These are phyloP conservation scores for Caenorhabditis sp. DNA, from an alignment of 2,888 invertebrate genomes.

Conservation along the genomic window DNA sequence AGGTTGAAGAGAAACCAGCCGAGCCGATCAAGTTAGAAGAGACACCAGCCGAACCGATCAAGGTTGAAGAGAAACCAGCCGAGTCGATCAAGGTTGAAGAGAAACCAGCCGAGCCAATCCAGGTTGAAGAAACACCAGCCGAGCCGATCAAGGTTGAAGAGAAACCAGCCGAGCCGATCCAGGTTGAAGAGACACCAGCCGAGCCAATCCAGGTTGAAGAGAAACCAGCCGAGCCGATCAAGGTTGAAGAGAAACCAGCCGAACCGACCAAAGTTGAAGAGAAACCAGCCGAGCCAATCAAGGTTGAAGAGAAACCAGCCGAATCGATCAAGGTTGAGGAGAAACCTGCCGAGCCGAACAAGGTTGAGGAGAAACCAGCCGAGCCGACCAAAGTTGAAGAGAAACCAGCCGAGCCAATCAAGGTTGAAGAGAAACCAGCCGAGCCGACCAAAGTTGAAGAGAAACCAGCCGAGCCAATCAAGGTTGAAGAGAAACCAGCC, in stretches of 20 bases:
- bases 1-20: constrained; percentile 26
- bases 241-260: background rate
- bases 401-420: constrained; percentile 6
- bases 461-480: constrained; percentile 4
- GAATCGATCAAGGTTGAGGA: no score
- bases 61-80: constrained; percentile 13
- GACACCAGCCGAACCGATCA: background rate
- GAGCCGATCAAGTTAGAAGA: no score
- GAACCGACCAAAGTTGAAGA: background rate
- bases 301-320: constrained; percentile 12
- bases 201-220: no score
- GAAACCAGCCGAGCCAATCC: constrained; percentile 8
- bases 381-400: constrained; percentile 8
- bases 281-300: constrained; percentile 4
- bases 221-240: constrained; percentile 17
- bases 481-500: constrained; percentile 13
- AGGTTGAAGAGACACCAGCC: background rate
- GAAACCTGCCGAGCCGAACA: constrained; percentile 3
- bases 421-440: constrained; percentile 16
- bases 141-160: constrained; percentile 8
- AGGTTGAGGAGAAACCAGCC: constrained; percentile 12
- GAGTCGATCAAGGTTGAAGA: constrained; percentile 10
- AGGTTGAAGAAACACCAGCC: constrained; percentile 6
- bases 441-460: constrained; percentile 10
- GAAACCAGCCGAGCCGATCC: constrained; percentile 11